Conservation (phyloP, 1,140 invertebrate genomes). For the Phenacoccus solenopsis region DNA sequence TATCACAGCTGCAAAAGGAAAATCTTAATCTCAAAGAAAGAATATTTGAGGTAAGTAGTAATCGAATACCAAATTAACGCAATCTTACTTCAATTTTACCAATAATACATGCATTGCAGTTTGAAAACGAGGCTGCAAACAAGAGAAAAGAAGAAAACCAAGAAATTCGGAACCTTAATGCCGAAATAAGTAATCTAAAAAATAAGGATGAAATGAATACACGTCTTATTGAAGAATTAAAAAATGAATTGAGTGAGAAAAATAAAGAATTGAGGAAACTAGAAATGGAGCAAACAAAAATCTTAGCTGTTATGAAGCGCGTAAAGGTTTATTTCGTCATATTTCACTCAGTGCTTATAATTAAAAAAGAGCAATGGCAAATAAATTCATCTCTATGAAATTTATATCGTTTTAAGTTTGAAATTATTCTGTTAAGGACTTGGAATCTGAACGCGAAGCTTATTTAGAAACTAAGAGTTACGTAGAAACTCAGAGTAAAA, state of each 20-base stretch:
- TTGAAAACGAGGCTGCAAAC: neutral
- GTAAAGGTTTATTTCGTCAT: slow-evolving; percentile 23
- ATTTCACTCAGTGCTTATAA: neutral
- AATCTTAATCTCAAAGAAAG: slow-evolving; percentile 23
- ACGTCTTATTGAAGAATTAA: slow-evolving; percentile 22
- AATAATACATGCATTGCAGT: neutral
- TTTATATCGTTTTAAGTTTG: neutral
- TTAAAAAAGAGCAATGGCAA: no score
- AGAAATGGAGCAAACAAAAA: slow-evolving; percentile 24
- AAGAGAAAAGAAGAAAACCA: slow-evolving; percentile 9
- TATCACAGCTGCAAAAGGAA: slow-evolving; percentile 21
- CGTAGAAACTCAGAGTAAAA: slow-evolving; percentile 24
- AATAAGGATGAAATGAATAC: slow-evolving; percentile 21
- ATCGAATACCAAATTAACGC: neutral
- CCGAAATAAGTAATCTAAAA: slow-evolving; percentile 22
- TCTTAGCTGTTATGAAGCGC: slow-evolving; percentile 20
- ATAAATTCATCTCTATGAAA: neutral
- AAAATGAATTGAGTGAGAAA: slow-evolving; percentile 22
- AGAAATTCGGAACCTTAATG: neutral
- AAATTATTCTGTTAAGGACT: slow-evolving; percentile 22
- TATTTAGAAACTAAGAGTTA: slow-evolving; percentile 22
- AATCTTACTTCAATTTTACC: slow-evolving; percentile 1
- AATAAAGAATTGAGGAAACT: slow-evolving; percentile 21
- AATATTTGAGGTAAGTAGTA: slow-evolving; percentile 21
- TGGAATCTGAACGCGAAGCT: slow-evolving; percentile 23